phyloP scores from a whole-genome alignment of 2,888 invertebrate species.

The Epirrita christyi region DNA sequence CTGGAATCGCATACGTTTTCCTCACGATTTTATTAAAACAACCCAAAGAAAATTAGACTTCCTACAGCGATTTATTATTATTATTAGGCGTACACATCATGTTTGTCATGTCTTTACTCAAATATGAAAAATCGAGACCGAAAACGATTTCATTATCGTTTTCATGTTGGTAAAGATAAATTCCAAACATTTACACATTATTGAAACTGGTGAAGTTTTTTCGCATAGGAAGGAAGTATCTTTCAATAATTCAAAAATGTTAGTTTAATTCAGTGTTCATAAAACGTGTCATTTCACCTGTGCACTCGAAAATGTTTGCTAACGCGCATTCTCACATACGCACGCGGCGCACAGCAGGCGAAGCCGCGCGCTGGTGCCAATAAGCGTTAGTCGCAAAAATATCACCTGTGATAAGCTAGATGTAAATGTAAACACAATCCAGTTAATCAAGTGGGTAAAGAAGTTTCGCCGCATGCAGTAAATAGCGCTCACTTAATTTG shows the following conservation, averaged over 20 bases:
- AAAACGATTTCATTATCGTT: not conserved
- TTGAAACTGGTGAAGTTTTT: not conserved
- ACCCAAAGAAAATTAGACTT: slow-evolving; percentile 47
- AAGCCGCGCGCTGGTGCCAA: too few species aligned
- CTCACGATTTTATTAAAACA: slow-evolving; percentile 53
- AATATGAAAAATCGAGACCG: not conserved
- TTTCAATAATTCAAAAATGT: too few species aligned
- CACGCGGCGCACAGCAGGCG: too few species aligned
- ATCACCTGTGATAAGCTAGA: slow-evolving; percentile 56
- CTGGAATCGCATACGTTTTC: slow-evolving; percentile 69
- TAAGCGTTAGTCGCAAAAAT: slow-evolving; percentile 44
- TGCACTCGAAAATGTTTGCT: too few species aligned
- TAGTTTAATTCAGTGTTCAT: not conserved
- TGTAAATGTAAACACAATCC: slow-evolving; percentile 68
- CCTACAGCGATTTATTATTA: slow-evolving; percentile 25
- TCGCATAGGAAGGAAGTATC: not conserved
- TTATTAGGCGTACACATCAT: too few species aligned
- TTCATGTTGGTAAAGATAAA: not conserved
- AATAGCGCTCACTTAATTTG: slow-evolving; percentile 81
- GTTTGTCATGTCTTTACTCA: slow-evolving; percentile 15
- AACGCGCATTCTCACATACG: too few species aligned
- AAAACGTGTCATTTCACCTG: not conserved
- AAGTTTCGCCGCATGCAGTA: slow-evolving; percentile 74
- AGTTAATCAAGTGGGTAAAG: slow-evolving; percentile 75
- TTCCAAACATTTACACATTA: not conserved